Evolutionary conservation across 2,888 invertebrate species (phyloP).

Genomic region (Encarsia formosa): DNA sequence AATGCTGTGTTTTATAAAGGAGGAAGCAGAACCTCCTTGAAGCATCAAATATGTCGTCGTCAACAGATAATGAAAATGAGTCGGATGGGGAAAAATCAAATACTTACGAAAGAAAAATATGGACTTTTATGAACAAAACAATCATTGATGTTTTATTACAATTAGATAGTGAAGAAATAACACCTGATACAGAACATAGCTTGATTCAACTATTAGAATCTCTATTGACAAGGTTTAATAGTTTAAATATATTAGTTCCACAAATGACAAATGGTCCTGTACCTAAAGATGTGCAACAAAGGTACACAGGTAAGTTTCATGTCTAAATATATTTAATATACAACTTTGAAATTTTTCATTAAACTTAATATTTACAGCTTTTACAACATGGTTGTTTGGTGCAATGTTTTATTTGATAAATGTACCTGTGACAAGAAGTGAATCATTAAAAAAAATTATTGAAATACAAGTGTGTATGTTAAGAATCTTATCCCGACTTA

Average conservation of each 20-base stretch:
- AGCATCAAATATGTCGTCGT: no score
- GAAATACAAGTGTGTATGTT: conserved; percentile 45
- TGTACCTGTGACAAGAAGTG: conserved; percentile 42
- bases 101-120: conserved; percentile 42
- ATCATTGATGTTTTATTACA: conserved; percentile 59
- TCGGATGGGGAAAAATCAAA: no score
- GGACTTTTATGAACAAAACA: conserved; percentile 64
- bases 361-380: conserved; percentile 45
- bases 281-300: conserved; percentile 32
- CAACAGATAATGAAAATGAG: no score
- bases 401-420: conserved; percentile 63
- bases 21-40: no score
- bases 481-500: conserved; percentile 39
- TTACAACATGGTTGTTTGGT: conserved; percentile 67
- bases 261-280: conserved; percentile 28
- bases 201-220: conserved; percentile 60
- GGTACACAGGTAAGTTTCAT: conserved; percentile 36
- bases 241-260: conserved; percentile 42
- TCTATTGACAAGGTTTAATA: conserved; percentile 41
- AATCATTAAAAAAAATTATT: conserved; percentile 36
- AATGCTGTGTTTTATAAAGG: no score
- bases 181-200: conserved; percentile 53
- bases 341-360: background rate
- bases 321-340: background rate
- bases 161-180: conserved; percentile 51